A percentile compares a stretch with the other conserved stretches of the same genome.
These are phyloP conservation scores for Phrynosoma blainvillii DNA, from an alignment of 2,113 vertebrate genomes.

Conservation along the genomic window DNA sequence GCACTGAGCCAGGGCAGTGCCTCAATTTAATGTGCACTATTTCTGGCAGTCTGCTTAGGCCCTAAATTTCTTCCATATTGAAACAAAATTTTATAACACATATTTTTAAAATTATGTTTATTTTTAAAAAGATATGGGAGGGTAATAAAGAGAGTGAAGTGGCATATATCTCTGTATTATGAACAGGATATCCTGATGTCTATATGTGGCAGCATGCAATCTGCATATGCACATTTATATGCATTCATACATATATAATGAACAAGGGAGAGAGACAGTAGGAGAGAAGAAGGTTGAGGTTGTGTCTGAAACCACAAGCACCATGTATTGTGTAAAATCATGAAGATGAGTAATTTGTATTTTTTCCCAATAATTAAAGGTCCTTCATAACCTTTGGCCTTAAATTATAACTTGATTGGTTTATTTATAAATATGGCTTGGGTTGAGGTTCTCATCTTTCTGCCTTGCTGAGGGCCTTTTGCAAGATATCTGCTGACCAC, in stretches of 20 bases:
- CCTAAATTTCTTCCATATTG: constrained; percentile 9
- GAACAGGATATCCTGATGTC: not conserved
- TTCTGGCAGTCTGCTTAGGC: too few relatives aligned
- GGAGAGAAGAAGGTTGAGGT: not conserved
- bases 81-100: constrained; percentile 1
- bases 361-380: too few relatives aligned
- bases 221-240: constrained; percentile 1
- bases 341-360: too few relatives aligned
- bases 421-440: too few relatives aligned
- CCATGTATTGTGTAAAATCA: too few relatives aligned
- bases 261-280: not conserved
- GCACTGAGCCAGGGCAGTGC: too few relatives aligned
- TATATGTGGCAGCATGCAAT: constrained; percentile 26
- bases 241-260: not conserved
- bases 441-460: too few relatives aligned
- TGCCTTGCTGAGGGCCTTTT: too few relatives aligned
- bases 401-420: too few relatives aligned
- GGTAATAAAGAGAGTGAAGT: not conserved
- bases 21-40: too few relatives aligned
- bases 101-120: not conserved
- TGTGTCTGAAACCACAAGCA: not conserved
- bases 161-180: not conserved
- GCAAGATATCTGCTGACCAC: too few relatives aligned
- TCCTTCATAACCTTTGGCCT: too few relatives aligned
- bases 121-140: not conserved